Base-by-base conservation (phyloP, 1,140 invertebrate species). In the Micrasema longulum region DNA sequence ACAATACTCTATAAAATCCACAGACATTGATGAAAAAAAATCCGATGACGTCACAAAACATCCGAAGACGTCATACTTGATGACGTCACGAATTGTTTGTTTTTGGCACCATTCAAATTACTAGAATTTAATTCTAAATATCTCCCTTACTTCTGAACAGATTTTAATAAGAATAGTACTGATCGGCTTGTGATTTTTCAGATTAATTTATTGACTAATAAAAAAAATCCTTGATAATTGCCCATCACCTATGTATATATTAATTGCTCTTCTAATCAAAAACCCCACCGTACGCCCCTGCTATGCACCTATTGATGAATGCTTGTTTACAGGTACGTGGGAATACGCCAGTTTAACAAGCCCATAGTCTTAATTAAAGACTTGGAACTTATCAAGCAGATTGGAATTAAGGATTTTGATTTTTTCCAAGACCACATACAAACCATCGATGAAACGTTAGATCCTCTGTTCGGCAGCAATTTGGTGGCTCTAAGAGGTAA, bases 341-440 rank as follows among this genome's bases (percentile, higher is more conserved):
- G 82, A 2, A 72, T 83, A 2, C 87, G 81, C 50, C 83, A 87
- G 43, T 80, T 88, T 35, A 72, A 77, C 0, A 78, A 72, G 2
- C 87, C 88, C 0, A 63, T 78, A 1, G 73, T 89, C 1, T 69
- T 89, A 31, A 35, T 90, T 0, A 80, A 81, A 60, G 87, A 89
- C 79, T 82, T 83, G 1, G 86, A 89, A 22, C 20, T 88, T 2
- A 83, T 89, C 4, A 88, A 85, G 71, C 79, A 84, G 57, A 79
- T 90, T 0, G 77, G 80, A 0, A 79, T 90, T 0, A 89, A 88
- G 74, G 84, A 88, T 69, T 90, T 90, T 67, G 85, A 89, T 5
- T 71, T 86, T 71, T 90, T 90, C 64, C 77, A 80, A 1, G 84
- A 90, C 73, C 85, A 88, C 71, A 69, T 77, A 1, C 38, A 63